Base-by-base conservation (phyloP, 2,888 invertebrate genomes). In the Idaea aversata region DNA sequence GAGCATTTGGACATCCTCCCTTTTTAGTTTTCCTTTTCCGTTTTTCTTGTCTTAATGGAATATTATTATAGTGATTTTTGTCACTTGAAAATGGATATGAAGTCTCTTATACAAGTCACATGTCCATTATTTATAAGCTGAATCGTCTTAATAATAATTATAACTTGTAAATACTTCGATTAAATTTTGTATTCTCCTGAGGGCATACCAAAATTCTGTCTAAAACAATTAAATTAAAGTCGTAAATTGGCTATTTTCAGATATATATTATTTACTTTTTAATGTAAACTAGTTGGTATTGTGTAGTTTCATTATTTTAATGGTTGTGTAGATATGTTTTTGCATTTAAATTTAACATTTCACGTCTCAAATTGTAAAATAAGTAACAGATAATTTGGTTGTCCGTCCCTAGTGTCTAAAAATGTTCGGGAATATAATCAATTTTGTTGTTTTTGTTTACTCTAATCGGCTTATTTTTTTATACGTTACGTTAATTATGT, bases 361-460 rank as follows among this genome's bases (percentile, higher is more conserved):
- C 66, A 67, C 65, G 65, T 67, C 63, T 69, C 65, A 66, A 64
- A 67, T 67, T 74, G 75, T 77, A 75, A 72, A 75, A 74, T 73
- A 76, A 78, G 75, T 74, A 63, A 75, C 76, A 75, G 73, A 74
- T 73, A 70, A 78, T 86, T 86, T 84, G 81, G 80, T 86, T 83
- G 81, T 91, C 91, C 91, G 91, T 91, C 91, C 91, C 86, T 88
- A 84, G 80, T 71, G 77, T 79, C 75, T 83, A 74, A 75, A 71
- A 70, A 62, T 65, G 65, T 63, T 68, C 47, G 13, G 15, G 4
- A 58, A 63, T 67, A 70, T 70, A 25, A 25, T 25, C 25, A 25
- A 2, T 25, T 25, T 25, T 25, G 2, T 25, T 25, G 25, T 25
- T 25, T 25, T 25, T 25, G 25, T 25, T 25, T 25, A 25, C 25